phyloP scores from a whole-genome alignment of 2,797 vertebrate species.

The Ibycter americanus region DNA sequence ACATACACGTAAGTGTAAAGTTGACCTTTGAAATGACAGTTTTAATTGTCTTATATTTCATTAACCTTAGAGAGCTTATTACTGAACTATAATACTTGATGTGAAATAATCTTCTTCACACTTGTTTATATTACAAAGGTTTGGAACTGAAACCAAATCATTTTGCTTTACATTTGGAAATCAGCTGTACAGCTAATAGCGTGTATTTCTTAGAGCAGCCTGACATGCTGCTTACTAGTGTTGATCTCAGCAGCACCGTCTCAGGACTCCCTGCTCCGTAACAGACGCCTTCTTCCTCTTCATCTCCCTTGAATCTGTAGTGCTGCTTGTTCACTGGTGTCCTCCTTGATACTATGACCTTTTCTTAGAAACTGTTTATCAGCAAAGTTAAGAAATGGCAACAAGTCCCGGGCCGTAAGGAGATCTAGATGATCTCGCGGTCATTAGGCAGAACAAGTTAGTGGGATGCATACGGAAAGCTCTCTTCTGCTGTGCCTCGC shows the following conservation, averaged over 20 bases:
- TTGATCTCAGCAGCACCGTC: neutral
- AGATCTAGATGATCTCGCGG: neutral
- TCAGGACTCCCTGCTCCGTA: neutral
- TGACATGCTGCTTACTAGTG: neutral
- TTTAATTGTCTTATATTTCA: neutral
- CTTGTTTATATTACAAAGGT: neutral
- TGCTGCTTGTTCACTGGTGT: neutral
- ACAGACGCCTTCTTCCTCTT: neutral
- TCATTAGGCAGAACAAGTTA: neutral
- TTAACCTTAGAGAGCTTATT: neutral
- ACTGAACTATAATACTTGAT: neutral
- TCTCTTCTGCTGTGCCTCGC: neutral
- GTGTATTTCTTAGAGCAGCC: neutral
- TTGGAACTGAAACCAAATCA: neutral
- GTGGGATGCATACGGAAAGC: neutral
- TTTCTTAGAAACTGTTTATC: neutral
- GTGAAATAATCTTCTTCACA: neutral
- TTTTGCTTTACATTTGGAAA: neutral
- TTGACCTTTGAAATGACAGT: neutral
- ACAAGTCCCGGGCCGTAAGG: neutral
- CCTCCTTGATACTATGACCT: neutral
- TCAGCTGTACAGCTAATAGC: neutral
- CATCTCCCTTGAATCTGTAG: neutral
- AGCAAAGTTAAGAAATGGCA: neutral
- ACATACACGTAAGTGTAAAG: rapidly evolving